These are phyloP conservation scores for Ornithorhynchus anatinus DNA, from an alignment of 2,113 vertebrate species.

Conservation along the genomic window DNA sequence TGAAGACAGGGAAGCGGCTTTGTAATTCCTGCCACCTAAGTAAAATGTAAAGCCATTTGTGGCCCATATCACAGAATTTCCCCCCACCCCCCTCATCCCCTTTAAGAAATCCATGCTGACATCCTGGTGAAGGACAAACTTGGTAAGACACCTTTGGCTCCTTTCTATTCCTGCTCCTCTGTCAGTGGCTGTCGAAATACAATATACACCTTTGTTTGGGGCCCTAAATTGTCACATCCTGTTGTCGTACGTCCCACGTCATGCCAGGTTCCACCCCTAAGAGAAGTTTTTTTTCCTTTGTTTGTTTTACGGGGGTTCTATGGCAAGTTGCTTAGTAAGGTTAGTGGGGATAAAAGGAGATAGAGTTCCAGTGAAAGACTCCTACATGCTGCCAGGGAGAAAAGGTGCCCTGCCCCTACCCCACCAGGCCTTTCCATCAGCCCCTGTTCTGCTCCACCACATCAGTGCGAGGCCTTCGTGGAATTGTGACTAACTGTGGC, in stretches of 20 bases:
- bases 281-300: constrained; percentile 46
- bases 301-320: constrained; percentile 31
- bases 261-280: constrained; percentile 45
- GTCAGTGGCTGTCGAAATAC: constrained; percentile 31
- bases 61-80: no score
- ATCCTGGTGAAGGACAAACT: constrained; percentile 3
- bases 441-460: no score
- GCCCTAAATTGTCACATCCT: constrained; percentile 58
- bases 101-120: constrained; percentile 6
- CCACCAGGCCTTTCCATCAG: not conserved
- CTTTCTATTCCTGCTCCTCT: constrained; percentile 35
- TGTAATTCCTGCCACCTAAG: no score
- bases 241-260: constrained; percentile 26
- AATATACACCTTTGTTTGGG: constrained; percentile 55
- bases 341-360: constrained; percentile 50
- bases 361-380: no score
- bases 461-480: no score
- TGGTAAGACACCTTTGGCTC: constrained; percentile 17
- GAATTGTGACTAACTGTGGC: no score
- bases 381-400: not conserved
- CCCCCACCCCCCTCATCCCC: no score
- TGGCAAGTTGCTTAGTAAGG: constrained; percentile 41
- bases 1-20: no score
- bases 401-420: not conserved
- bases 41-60: no score